A percentile compares a stretch with the other conserved stretches of the same genome.
Conservation (phyloP, 2,113 vertebrate genomes). For the Loxodonta africana region DNA sequence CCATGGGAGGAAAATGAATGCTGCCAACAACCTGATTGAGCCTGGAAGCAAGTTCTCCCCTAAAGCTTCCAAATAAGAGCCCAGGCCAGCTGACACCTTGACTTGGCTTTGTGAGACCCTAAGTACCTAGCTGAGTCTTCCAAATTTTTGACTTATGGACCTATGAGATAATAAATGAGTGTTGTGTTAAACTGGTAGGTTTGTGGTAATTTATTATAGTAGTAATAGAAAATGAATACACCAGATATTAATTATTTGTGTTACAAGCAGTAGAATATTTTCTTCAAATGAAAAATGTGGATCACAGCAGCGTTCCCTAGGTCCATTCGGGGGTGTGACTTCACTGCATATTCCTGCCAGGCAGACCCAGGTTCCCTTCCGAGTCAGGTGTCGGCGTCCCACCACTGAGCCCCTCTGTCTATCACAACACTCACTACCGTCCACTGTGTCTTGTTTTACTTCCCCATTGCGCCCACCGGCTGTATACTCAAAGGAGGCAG, state of each 20-base stretch:
- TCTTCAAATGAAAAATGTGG: not conserved
- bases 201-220: not conserved
- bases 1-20: not conserved
- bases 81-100: not conserved
- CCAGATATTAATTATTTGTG: not conserved
- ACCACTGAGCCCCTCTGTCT: not conserved
- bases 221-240: not conserved
- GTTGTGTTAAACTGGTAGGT: not conserved
- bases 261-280: not conserved
- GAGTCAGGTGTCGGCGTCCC: not conserved
- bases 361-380: not conserved
- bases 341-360: not conserved
- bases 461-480: not conserved
- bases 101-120: not conserved
- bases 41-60: not conserved
- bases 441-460: not conserved
- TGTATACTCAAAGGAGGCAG: not conserved
- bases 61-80: not conserved
- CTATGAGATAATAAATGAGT: not conserved
- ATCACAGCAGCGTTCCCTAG: not conserved
- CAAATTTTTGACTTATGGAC: not conserved
- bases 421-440: not conserved
- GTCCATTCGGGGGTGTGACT: not conserved
- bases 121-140: not conserved
- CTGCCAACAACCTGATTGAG: not conserved